These are phyloP conservation scores for Orgyia antiqua DNA, from an alignment of 2,888 invertebrate species.

Conservation along the genomic window DNA sequence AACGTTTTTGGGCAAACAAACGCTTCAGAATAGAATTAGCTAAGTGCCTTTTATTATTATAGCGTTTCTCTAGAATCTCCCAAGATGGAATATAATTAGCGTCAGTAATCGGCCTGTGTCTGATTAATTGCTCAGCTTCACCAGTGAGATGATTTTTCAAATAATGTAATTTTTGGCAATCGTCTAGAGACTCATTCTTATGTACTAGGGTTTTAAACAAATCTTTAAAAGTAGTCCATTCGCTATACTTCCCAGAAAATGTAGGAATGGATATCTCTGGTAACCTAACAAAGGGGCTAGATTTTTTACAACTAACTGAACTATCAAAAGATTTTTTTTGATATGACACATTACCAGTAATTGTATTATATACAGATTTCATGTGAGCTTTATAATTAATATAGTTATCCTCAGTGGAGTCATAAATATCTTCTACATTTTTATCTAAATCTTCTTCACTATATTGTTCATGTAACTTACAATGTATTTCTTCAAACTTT, in stretches of 20 bases:
- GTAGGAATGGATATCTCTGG: constrained; percentile 5
- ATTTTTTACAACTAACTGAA: too few relatives aligned
- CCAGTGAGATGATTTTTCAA: constrained; percentile 1
- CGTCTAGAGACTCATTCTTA: constrained; percentile 13
- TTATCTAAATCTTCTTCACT: background rate
- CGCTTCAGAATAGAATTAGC: background rate
- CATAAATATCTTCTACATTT: too few relatives aligned
- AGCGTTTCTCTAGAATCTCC: constrained; percentile 13
- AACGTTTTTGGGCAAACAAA: background rate
- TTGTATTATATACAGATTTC: too few relatives aligned
- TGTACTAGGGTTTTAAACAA: constrained; percentile 19
- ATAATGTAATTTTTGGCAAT: constrained; percentile 20
- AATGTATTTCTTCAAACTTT: constrained; percentile 1
- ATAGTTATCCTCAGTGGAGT: too few relatives aligned
- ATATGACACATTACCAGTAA: too few relatives aligned
- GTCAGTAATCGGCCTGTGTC: constrained; percentile 10
- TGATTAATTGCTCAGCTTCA: constrained; percentile 8
- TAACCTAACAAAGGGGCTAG: background rate
- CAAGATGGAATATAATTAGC: constrained; percentile 18
- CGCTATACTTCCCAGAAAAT: constrained; percentile 19
- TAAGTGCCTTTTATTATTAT: constrained; percentile 18
- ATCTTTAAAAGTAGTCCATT: constrained; percentile 20
- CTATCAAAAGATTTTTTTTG: too few relatives aligned
- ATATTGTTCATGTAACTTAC: constrained; percentile 1
- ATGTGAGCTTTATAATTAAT: too few relatives aligned